Base-by-base conservation (phyloP, 2,113 vertebrate species). In the Lepus timidus region DNA sequence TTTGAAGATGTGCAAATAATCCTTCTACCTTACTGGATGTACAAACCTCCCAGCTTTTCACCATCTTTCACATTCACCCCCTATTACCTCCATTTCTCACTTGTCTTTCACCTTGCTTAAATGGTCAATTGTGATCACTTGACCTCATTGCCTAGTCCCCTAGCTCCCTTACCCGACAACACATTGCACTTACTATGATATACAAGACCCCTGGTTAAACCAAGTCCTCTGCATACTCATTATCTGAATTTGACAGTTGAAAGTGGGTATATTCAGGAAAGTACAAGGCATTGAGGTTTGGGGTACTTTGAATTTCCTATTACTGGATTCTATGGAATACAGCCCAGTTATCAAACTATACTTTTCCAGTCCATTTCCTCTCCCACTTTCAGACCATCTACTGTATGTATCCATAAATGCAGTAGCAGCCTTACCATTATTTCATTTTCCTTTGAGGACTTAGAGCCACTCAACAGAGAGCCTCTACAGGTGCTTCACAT, bases 151-250 rank as follows among this genome's bases (percentile, higher is more conserved):
- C 17, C 6, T 58, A 67, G 22, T 44, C 44, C 44, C 44, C 44
- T 44, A 44, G 6, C 44, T 0, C 1, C 16, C 2, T 6, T 17
- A 14, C 0, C 36, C 25, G n/a, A 33, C 8, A 79, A 52, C 27
- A 75, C 2, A 10, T 27, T 39, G 27, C 16, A 49, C 20, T 81
- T 71, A 80, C 36, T 84, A 68, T 93, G 76, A 80, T 55, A 29
- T 27, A 5, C 0, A n/a, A 74, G 33, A 75, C 3, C 36, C 22
- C 39, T 65, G 12, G 6, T 73, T 83, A 58, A 87, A 83, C 17
- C 16, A 11, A 74, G 29, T 3, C 16, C 22, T 85, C 78, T n/a
- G 31, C 79, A 14, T 65, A 87, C 31, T 36, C 13, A 29, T 76
- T 55, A 87, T 9, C 27, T 94, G n/a, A 14, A 68, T 70, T 85